phyloP scores from a whole-genome alignment of 2,888 invertebrate genomes.

The Julus scandinavius region DNA sequence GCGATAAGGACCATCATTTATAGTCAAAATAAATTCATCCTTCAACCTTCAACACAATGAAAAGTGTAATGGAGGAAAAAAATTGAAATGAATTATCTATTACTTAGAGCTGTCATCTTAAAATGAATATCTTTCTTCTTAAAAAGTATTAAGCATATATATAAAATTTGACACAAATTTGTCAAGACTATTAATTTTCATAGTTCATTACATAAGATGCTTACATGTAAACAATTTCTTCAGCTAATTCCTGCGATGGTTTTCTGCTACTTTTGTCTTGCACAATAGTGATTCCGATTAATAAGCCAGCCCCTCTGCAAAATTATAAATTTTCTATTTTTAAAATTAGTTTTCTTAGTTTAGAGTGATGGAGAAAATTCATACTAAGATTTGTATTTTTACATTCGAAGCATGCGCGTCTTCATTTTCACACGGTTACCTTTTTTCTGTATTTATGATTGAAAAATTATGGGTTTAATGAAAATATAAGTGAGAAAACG shows the following conservation, averaged over 20 bases:
- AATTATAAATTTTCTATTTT: not conserved
- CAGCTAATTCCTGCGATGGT: slow-evolving; percentile 19
- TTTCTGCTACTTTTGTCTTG: slow-evolving; percentile 36
- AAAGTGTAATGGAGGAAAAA: not conserved
- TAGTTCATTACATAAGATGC: too few species aligned
- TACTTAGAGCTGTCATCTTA: too few species aligned
- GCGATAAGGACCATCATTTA: not conserved
- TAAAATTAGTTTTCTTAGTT: not conserved
- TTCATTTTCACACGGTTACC: not conserved
- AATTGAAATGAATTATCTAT: too few species aligned
- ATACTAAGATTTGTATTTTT: not conserved
- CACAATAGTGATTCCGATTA: slow-evolving; percentile 46
- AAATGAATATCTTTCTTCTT: not conserved
- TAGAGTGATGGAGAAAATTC: not conserved
- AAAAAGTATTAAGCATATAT: too few species aligned
- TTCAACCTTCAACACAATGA: slow-evolving; percentile 11
- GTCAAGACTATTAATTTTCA: too few species aligned
- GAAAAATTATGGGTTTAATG: too few species aligned
- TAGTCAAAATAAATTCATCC: slow-evolving; percentile 43
- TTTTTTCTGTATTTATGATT: too few species aligned
- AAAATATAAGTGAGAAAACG: too few species aligned
- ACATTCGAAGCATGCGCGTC: not conserved
- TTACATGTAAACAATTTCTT: slow-evolving; percentile 43
- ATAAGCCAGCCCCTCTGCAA: slow-evolving; percentile 31
- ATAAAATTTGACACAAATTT: not conserved